phyloP scores from a whole-genome alignment of 2,113 vertebrate genomes.

The Columba janthina region DNA sequence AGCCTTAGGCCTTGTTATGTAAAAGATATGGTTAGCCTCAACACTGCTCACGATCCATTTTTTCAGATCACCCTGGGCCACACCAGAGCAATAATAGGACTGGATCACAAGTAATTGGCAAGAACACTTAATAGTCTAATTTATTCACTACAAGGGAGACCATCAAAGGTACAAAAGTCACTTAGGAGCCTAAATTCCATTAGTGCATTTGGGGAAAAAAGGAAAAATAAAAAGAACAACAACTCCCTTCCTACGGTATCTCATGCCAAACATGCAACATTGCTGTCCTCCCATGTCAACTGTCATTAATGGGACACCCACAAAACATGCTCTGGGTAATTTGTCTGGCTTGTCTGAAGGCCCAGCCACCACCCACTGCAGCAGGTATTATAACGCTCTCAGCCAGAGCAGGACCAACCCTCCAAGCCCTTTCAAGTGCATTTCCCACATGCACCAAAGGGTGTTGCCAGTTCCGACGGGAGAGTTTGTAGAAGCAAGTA shows the following conservation, averaged over 20 bases:
- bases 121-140: slow-evolving; percentile 12
- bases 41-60: not conserved
- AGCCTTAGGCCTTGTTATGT: slow-evolving; percentile 67
- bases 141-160: slow-evolving; percentile 33
- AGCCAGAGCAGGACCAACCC: not conserved
- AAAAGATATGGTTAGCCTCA: slow-evolving; percentile 67
- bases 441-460: slow-evolving; percentile 15
- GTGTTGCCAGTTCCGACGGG: slow-evolving; percentile 15
- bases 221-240: not conserved
- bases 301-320: slow-evolving; percentile 30
- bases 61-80: slow-evolving; percentile 29
- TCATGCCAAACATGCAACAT: not conserved
- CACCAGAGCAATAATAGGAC: not conserved
- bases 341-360: not conserved
- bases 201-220: not conserved
- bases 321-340: not conserved
- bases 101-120: slow-evolving; percentile 26
- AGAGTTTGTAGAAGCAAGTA: slow-evolving; percentile 3
- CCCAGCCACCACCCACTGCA: not conserved
- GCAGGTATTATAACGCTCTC: not conserved
- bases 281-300: slow-evolving; percentile 26
- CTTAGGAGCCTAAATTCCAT: not conserved
- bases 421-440: not conserved
- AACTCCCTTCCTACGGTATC: not conserved
- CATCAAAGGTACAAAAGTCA: not conserved